Conservation (phyloP, 2,888 invertebrate genomes). For the Drosophila demipolita region DNA sequence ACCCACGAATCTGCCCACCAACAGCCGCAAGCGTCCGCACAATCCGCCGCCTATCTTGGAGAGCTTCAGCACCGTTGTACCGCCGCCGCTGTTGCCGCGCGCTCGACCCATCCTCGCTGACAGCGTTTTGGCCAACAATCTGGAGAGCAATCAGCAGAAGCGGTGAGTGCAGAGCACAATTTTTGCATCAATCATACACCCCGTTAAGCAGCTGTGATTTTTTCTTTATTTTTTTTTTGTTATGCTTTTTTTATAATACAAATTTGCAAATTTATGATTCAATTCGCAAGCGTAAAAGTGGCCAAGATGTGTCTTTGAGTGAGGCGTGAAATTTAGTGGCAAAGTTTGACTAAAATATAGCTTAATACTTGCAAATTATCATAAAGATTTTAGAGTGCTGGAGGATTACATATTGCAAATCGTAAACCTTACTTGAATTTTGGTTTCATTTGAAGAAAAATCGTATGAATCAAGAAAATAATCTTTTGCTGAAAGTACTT, state of each 20-base stretch:
- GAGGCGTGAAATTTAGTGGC: not conserved
- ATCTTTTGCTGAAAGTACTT: not conserved
- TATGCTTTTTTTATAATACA: not conserved
- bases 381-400: not conserved
- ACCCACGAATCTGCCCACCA: conserved; percentile 58
- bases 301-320: conserved; percentile 2
- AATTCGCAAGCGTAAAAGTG: conserved; percentile 4
- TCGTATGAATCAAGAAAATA: not conserved
- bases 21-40: conserved; percentile 84
- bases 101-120: conserved; percentile 71
- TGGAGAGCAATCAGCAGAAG: conserved; percentile 77
- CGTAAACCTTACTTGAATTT: not conserved
- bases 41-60: conserved; percentile 83
- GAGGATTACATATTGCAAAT: not conserved
- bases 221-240: conserved; percentile 2
- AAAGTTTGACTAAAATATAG: not conserved
- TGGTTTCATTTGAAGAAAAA: not conserved
- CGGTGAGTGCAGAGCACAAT: conserved; percentile 61
- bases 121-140: conserved; percentile 77
- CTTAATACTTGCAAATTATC: not conserved
- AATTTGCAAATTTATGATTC: conserved; percentile 22
- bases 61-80: conserved; percentile 62
- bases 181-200: conserved; percentile 65
- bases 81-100: conserved; percentile 84
- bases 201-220: conserved; percentile 16